Base-by-base conservation (phyloP, 2,888 invertebrate genomes). In the Aleiodes alternator region DNA sequence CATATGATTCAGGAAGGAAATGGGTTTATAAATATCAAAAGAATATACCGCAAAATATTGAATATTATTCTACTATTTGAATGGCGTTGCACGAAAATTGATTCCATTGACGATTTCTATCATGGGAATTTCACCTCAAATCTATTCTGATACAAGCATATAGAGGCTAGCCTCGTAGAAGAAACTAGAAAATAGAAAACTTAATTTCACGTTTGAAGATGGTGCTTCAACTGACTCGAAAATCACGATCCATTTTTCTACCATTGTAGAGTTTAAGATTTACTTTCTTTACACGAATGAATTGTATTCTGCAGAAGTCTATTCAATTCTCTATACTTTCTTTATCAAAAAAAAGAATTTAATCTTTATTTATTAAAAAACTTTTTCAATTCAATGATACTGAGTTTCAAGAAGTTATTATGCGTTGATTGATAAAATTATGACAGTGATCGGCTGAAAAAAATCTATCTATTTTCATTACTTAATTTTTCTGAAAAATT, bases 71-170 rank as follows among this genome's bases (percentile, higher is more conserved):
- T 6, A 7, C 9, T 43, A 0, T 43, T 43, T 14, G 14, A 57
- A 77, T 73, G 71, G 69, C 73, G 50, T 73, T 61, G 23, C 43
- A 72, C 55, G 72, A 72, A 59, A 75, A 78, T 80, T 80, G 77
- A 75, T 72, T 79, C 76, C 76, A 75, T 79, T 79, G 78, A 75
- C 48, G 59, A 74, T 61, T 23, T 64, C 23, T 56, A 68, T 48
- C 43, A 14, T 34, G 72, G 69, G 55, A 76, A 78, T 74, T 66
- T 71, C 64, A 71, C 69, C 16, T 57, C 69, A 68, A 55, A 48
- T 72, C 23, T 12, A 9, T 31, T 23, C 23, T 57, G 34, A 14
- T 43, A 59, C 34, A 14, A 34, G 43, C 14, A 14, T 7, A 23
- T 23, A 9, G 11, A 3, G 16, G 14, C 61, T 43, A 38, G n/a